Base-by-base conservation (phyloP, 2,888 invertebrate genomes). In the Tiliacea citrago region DNA sequence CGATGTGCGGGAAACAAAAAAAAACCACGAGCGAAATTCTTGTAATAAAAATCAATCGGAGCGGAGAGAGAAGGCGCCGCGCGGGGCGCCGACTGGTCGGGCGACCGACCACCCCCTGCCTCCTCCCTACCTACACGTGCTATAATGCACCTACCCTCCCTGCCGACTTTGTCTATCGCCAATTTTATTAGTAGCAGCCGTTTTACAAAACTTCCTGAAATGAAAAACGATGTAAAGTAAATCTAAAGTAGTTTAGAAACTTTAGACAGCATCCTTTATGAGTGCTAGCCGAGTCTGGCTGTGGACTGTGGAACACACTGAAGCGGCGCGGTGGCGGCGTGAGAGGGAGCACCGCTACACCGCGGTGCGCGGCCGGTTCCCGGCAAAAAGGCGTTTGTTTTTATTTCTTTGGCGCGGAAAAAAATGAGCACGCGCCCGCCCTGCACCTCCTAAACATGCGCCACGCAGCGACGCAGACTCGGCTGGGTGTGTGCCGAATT, bases 1-100 rank as follows among this genome's bases (percentile, higher is more conserved):
- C 90, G 84, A 94, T 94, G 95, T 94, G 95, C 93, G 95, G 91
- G 92, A 94, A 95, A 95, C 94, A 95, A 95, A 96, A 94, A 93
- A 95, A 95, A 95, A 93, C 94, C 94, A 92, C 94, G 93, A 95
- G 94, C 94, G 92, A 95, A 96, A 96, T 96, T 96, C 96, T 96
- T 96, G 96, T 96, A 96, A 96, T 96, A 96, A 96, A 96, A 96
- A 96, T 96, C 96, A 96, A 96, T 96, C 96, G 97, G 95, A 95
- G 96, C 94, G 94, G 94, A 95, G 96, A 94, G 94, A 94, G 95
- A 94, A 94, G 95, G 95, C 95, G 94, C 94, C 95, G 94, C 88
- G 94, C 92, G 94, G 94, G 95, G 95, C 94, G 95, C 94, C 94
- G 95, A 92, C 94, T 91, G 94, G 94, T 91, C 94, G 96, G 93